Base-by-base conservation (phyloP, 2,888 invertebrate genomes). In the Eristalis pertinax region DNA sequence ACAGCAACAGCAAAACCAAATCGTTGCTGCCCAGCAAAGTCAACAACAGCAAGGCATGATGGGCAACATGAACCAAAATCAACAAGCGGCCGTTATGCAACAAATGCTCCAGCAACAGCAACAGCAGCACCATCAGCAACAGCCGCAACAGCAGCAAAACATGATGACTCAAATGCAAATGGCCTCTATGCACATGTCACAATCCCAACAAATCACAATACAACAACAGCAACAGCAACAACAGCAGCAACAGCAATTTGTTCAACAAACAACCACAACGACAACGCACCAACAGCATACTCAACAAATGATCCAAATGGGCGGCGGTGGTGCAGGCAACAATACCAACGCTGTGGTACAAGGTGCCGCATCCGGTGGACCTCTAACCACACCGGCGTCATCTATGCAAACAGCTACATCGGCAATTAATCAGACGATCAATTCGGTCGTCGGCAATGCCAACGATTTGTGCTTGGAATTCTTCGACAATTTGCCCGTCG, bases 381-480 rank as follows among this genome's bases (percentile, higher is more conserved):
- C 65, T 4, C 43, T 76, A 26, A 63, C 74, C 24, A 83, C 80
- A 64, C 84, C 86, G 72, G 43, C 87, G 11, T 69, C 83, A 68
- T 82, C 79, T n/a, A 86, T 81, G 81, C 85, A 81, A 70, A 89
- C 90, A 76, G 91, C 91, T 77, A 90, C 90, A 69, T 90, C 92
- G 58, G 91, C 93, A 90, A 93, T 93, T 63, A 93, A 91, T 88
- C 93, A 93, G 88, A 92, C 92, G 76, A 93, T 93, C 82, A 93
- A 91, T 89, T 93, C 93, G 64, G 93, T 93, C 83, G 93, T 93
- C 69, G 92, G 92, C 84, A 93, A 91, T 89, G 91, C 91, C 87
- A 92, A 92, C 87, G 97, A 97, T 93, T 96, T 97, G 93, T 96
- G 95, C 93, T 95, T 97, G 90, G 97, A 97, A 94, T 97, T 97